phyloP scores from a whole-genome alignment of 1,140 invertebrate genomes.

The Akabosia matsudoensis region DNA sequence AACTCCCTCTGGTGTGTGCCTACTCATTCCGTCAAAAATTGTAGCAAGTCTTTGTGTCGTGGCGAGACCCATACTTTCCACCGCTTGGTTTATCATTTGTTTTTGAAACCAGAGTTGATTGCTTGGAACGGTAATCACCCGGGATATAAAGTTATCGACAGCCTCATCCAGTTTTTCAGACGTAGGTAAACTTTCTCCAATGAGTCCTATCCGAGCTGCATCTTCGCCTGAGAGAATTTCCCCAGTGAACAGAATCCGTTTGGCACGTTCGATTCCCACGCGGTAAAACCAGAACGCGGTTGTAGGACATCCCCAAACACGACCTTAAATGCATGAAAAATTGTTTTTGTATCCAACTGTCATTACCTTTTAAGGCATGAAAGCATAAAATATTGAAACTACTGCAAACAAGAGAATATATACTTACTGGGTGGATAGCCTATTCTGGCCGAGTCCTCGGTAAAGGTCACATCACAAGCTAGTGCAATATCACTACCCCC shows the following conservation, averaged over 20 bases:
- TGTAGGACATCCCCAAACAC: conserved; percentile 48
- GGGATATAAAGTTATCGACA: conserved; percentile 42
- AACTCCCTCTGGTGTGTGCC: conserved; percentile 47
- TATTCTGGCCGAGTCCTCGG: conserved; percentile 42
- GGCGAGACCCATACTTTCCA: conserved; percentile 44
- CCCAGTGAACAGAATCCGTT: conserved; percentile 46
- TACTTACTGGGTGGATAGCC: conserved; percentile 45
- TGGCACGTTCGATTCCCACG: conserved; percentile 46
- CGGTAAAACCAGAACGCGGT: conserved; percentile 46
- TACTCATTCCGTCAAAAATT: conserved; percentile 47
- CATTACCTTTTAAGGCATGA: background rate
- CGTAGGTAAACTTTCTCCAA: conserved; percentile 40
- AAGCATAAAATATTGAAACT: background rate
- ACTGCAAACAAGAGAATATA: no score
- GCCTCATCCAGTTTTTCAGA: conserved; percentile 37
- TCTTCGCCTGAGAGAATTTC: conserved; percentile 45
- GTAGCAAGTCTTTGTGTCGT: conserved; percentile 46
- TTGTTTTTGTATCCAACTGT: background rate
- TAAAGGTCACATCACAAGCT: conserved; percentile 46
- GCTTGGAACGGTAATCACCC: conserved; percentile 43
- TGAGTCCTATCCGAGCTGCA: conserved; percentile 45
- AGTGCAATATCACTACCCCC: conserved; percentile 48
- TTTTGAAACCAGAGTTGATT: conserved; percentile 49
- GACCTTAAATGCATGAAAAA: conserved; percentile 6
- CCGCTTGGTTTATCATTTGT: conserved; percentile 47